phyloP scores from a whole-genome alignment of 1,140 invertebrate species.

The Samia ricini region DNA sequence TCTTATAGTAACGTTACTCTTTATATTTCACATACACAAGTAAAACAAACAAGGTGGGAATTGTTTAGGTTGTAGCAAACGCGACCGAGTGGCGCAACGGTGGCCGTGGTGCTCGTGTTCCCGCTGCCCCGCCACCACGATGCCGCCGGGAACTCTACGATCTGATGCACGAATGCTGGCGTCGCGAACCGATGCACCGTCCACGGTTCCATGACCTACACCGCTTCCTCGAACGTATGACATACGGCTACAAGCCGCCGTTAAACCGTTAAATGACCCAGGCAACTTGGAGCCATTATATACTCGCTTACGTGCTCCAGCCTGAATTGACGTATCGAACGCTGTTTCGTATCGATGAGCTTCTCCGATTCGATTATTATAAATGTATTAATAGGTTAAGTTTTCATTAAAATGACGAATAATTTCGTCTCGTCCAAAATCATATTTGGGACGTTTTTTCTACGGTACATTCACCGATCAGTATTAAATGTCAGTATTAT shows the following conservation, averaged over 20 bases:
- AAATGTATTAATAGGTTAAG: slow-evolving; percentile 25
- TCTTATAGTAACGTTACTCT: too few relatives aligned
- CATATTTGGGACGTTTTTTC: neutral
- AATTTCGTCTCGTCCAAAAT: slow-evolving; percentile 11
- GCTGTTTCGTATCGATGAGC: slow-evolving; percentile 33
- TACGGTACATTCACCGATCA: slow-evolving; percentile 4
- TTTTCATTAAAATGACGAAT: slow-evolving; percentile 8
- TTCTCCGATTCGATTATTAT: slow-evolving; percentile 24
- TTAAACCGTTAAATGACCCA: slow-evolving; percentile 32
- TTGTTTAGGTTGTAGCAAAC: slow-evolving; percentile 82
- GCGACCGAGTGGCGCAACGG: slow-evolving; percentile 81
- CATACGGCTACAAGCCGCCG: slow-evolving; percentile 87
- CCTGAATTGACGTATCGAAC: slow-evolving; percentile 13
- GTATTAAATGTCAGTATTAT: slow-evolving; percentile 47
- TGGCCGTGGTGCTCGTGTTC: slow-evolving; percentile 54
- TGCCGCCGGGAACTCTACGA: slow-evolving; percentile 95
- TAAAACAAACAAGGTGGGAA: neutral
- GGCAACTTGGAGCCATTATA: neutral
- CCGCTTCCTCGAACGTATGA: slow-evolving; percentile 93
- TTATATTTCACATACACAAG: neutral
- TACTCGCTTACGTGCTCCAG: neutral
- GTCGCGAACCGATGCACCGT: slow-evolving; percentile 88
- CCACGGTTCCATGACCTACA: slow-evolving; percentile 95
- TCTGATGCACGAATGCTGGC: slow-evolving; percentile 96
- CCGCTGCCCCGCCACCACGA: slow-evolving; percentile 87